Base-by-base conservation (phyloP, 2,888 invertebrate genomes). In the Phortica okadai region DNA sequence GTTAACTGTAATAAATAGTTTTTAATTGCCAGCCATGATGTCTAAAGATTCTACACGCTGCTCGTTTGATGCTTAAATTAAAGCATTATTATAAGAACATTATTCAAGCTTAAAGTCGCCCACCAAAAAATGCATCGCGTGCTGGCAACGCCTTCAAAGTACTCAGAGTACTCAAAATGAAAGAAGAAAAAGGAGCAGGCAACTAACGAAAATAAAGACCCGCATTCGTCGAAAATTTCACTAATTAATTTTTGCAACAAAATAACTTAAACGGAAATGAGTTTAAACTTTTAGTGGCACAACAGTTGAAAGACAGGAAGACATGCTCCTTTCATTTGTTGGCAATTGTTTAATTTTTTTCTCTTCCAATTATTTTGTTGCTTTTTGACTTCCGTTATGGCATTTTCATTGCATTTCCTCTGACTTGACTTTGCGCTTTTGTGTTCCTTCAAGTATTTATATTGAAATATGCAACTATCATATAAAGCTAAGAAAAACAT, bases 1-100 rank as follows among this genome's bases (percentile, higher is more conserved):
- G 89, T 89, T 91, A 89, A 90, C 89, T 89, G 88, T 88, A 90
- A 90, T 91, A 89, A 90, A 90, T 90, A 89, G 88, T 86, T 81
- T 88, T 88, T 90, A 90, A 91, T 90, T 90, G 89, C 90, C 86
- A 87, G 85, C 88, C n/a, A 14, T 11, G 14, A 50, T 50, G 50
- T 8, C 10, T 50, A 50, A 14, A 50, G 14, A 50, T 33, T 11
- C 50, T 3, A 50, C 14, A 50, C 50, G 6, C 8, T 50, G 10
- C 8, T 50, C 33, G 33, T 33, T 33, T 33, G 33, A 33, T 33
- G 33, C 33, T 33, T 33, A 33, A 33, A 33, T 33, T 33, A 33
- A 33, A 33, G 33, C 33, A 33, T 33, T 33, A 33, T 33, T 33
- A 33, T 33, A 33, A 33, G 33, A 33, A 33, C 33, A 33, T 33